Conservation (phyloP, 2,797 vertebrate genomes). For the Pagetopsis macropterus region DNA sequence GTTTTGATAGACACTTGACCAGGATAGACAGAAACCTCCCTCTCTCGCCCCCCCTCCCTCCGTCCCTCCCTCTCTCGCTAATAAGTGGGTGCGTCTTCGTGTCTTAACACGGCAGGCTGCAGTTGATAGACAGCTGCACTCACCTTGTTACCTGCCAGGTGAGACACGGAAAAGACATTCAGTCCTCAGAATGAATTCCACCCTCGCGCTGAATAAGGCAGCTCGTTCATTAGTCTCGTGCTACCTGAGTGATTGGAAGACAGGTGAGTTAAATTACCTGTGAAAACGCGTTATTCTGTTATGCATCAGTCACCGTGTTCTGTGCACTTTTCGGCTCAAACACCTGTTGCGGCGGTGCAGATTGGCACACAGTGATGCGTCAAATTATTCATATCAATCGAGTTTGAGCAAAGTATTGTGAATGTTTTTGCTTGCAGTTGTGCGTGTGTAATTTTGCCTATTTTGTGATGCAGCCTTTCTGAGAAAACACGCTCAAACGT, state of each 20-base stretch:
- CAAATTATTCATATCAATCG: neutral
- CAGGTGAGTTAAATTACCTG: slow-evolving; percentile 59
- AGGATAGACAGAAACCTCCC: slow-evolving; percentile 27
- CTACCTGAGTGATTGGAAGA: neutral
- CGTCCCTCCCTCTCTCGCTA: slow-evolving; percentile 24
- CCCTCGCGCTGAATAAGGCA: slow-evolving; percentile 8
- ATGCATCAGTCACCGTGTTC: neutral
- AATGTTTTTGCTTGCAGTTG: slow-evolving; percentile 10
- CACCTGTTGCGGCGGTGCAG: slow-evolving; percentile 54
- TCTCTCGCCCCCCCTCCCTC: neutral
- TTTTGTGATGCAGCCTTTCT: neutral
- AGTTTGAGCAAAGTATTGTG: slow-evolving; percentile 13
- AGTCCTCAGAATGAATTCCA: slow-evolving; percentile 18
- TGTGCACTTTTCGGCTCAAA: slow-evolving; percentile 8
- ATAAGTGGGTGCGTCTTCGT: slow-evolving; percentile 73
- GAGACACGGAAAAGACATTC: slow-evolving; percentile 41
- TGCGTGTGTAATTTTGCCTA: neutral
- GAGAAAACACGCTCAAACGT: slow-evolving; percentile 19
- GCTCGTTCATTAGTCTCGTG: neutral
- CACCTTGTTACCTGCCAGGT: slow-evolving; percentile 71
- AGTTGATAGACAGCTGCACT: slow-evolving; percentile 66
- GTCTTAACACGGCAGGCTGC: slow-evolving; percentile 70
- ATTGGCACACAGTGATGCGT: neutral
- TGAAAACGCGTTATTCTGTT: neutral
- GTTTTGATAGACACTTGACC: slow-evolving; percentile 7